A percentile compares a stretch with the other conserved stretches of the same genome.
These are phyloP conservation scores for Aegotheles bennettii DNA, from an alignment of 2,113 vertebrate genomes.

Conservation along the genomic window DNA sequence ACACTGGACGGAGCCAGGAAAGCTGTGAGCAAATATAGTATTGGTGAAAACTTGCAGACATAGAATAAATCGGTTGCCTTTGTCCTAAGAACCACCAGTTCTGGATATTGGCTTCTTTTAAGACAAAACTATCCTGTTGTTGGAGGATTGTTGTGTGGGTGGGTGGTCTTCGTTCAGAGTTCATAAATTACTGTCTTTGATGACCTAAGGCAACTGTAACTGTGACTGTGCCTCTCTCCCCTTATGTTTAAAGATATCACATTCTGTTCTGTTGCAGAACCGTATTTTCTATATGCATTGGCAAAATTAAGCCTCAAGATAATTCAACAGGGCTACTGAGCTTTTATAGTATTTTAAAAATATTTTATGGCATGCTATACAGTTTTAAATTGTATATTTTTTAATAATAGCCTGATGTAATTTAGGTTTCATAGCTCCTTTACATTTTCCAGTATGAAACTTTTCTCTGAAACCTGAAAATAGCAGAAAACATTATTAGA, in stretches of 20 bases:
- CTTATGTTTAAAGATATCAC: background rate
- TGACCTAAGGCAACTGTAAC: background rate
- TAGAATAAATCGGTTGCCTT: background rate
- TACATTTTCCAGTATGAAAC: background rate
- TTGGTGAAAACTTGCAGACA: background rate
- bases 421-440: background rate
- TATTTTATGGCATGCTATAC: background rate
- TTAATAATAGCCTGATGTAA: background rate
- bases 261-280: background rate
- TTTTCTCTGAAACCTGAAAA: background rate
- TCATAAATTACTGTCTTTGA: background rate
- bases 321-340: background rate
- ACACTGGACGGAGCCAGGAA: background rate
- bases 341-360: background rate
- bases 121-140: background rate
- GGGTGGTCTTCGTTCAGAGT: background rate
- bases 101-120: background rate
- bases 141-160: background rate
- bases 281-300: background rate
- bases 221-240: background rate
- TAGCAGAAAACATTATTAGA: background rate
- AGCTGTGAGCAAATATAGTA: background rate
- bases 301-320: background rate
- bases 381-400: background rate
- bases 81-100: background rate